Percentiles rank a stretch among this genome's conserved stretches.
Evolutionary conservation across 53 echinoderm and acorn worm species (phyloP).

Genomic region (Henricia sp.): DNA sequence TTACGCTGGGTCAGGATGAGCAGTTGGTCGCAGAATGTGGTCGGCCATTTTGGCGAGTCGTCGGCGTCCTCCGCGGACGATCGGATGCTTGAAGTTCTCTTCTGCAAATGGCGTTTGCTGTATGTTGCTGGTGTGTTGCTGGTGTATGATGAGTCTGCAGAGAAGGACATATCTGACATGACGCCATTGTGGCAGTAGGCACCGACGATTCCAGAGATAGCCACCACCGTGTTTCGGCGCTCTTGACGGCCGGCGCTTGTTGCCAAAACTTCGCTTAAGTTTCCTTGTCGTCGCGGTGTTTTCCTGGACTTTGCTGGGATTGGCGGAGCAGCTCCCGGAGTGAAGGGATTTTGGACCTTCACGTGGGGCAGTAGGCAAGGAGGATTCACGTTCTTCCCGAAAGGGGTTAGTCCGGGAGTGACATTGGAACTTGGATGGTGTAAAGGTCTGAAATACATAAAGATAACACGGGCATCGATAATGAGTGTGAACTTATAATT

Average conservation of each 20-base stretch:
- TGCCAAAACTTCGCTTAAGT: background rate
- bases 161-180: constrained; percentile 15
- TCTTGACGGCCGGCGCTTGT: background rate
- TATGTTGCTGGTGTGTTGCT: background rate
- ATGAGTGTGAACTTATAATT: too few species aligned
- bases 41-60: constrained; percentile 67
- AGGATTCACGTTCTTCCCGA: background rate
- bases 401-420: background rate
- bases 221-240: constrained; percentile 38
- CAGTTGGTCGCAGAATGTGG: constrained; percentile 76
- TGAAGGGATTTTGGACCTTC: background rate
- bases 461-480: too few species aligned
- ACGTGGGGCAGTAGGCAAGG: background rate
- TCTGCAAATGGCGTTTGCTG: background rate
- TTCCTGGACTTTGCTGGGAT: too few species aligned
- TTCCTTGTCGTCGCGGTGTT: background rate
- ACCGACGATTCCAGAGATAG: constrained; percentile 31
- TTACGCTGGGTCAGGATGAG: constrained; percentile 67
- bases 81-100: constrained; percentile 9
- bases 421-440: background rate
- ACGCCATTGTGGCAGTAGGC: constrained; percentile 20
- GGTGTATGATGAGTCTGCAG: too few species aligned
- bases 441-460: background rate
- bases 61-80: background rate
- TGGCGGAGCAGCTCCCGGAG: background rate